Evolutionary conservation across 2,797 vertebrate genomes (phyloP).

Genomic region (Bradypodion ventrale): DNA sequence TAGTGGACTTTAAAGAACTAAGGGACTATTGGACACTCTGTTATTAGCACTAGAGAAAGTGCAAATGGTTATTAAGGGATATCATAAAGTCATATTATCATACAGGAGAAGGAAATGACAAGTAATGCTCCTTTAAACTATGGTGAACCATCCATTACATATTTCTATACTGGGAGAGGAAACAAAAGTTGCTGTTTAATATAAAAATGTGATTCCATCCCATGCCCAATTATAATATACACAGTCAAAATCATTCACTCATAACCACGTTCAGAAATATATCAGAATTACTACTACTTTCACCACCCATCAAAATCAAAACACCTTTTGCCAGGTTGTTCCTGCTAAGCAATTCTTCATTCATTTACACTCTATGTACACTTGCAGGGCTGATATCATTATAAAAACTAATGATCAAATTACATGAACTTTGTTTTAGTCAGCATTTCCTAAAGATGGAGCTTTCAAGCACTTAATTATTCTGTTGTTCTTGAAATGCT

Average conservation of each 20-base stretch:
- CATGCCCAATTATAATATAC: neutral
- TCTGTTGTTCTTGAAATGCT: neutral
- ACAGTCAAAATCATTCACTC: neutral
- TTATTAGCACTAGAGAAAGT: conserved; percentile 12
- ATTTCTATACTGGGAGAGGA: neutral
- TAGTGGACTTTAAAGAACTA: conserved; percentile 21
- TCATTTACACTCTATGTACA: neutral
- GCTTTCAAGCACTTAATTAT: neutral
- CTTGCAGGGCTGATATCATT: neutral
- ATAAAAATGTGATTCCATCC: neutral
- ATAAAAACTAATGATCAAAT: neutral
- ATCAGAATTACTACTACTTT: neutral
- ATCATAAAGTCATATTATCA: neutral
- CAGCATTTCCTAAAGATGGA: neutral
- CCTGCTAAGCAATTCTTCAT: neutral
- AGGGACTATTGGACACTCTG: conserved; percentile 1
- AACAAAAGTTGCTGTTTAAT: neutral
- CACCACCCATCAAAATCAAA: neutral
- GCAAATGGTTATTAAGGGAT: neutral
- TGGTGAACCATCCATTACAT: neutral
- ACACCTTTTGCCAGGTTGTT: neutral
- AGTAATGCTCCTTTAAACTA: neutral
- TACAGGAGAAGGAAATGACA: neutral
- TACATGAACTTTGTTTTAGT: neutral
- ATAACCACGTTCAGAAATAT: neutral